Evolutionary conservation across 2,797 vertebrate species (phyloP), one percentile per base, ranked within the genome.

Genomic region (Ptychadena robeensis): DNA sequence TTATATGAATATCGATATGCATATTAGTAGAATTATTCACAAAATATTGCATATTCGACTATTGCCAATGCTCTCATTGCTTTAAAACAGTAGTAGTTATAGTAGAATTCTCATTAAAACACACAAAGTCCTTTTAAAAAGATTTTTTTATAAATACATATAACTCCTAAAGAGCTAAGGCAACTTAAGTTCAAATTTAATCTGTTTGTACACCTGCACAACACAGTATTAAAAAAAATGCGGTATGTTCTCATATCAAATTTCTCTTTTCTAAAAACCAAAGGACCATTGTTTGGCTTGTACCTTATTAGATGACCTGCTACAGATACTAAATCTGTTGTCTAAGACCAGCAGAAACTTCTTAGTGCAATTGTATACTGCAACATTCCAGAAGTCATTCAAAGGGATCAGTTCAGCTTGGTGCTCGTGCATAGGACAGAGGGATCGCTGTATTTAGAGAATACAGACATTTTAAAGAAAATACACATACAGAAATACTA

Each of bases 301-400:
- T 1, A 32, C 27, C 10, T 44, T 78, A 30, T 48, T 4, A 82
- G 6, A 7, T 70, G 31, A 37, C 57, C 69, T 15, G 18, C 65
- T 28, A 22, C 4, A 71, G 72, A 81, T 83, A 72, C 8, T 38
- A 70, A 78, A 44, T 57, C 73, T 67, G 48, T 67, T 59, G 1
- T 15, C 11, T 25, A 1, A 66, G 59, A 34, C 31, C 34, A 64
- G 37, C 38, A 85, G 40, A 61, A 28, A 18, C 18, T 69, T 81
- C 48, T 68, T 31, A 84, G 2, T 10, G 9, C 1, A 73, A 73
- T 9, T 14, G 37, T 5, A 85, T 27, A 32, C 14, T 28, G 57
- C 79, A 77, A 28, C 32, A 83, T 80, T 57, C 80, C 59, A 59
- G n/a, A 22, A 79, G 31, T 67, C 48, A 75, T 69, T 72, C 25